Conservation (phyloP, 2,888 invertebrate genomes). For the Stenurella melanura region DNA sequence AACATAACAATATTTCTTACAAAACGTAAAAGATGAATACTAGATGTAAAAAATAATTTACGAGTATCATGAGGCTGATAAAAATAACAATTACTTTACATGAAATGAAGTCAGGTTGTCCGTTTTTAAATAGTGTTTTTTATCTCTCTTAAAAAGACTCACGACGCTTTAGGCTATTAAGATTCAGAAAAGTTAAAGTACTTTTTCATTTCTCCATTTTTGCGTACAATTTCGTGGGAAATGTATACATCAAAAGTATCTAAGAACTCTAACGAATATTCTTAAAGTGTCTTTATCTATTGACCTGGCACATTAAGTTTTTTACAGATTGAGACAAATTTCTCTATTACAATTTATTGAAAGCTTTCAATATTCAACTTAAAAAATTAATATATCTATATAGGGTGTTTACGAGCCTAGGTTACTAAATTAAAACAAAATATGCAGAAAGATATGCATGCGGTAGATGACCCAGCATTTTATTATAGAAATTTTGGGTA, state of each 20-base stretch:
- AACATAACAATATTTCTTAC: neutral
- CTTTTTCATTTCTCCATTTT: constrained; percentile 52
- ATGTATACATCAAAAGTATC: constrained; percentile 24
- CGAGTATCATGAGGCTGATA: constrained; percentile 33
- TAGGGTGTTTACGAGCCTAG: no score
- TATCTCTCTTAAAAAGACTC: constrained; percentile 44
- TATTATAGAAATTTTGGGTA: no score
- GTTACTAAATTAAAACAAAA: no score
- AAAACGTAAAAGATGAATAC: constrained; percentile 9
- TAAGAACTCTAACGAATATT: constrained; percentile 25
- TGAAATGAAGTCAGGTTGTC: constrained; percentile 39
- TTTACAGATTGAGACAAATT: neutral
- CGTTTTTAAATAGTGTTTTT: constrained; percentile 40
- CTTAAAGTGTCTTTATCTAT: constrained; percentile 7
- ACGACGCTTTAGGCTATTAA: constrained; percentile 53
- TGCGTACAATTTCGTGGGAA: constrained; percentile 34
- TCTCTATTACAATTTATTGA: no score
- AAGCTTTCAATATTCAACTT: no score
- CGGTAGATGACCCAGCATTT: no score
- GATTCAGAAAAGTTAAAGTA: constrained; percentile 55
- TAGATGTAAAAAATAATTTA: constrained; percentile 44
- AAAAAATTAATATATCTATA: no score
- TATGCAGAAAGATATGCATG: no score
- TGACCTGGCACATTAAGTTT: neutral
- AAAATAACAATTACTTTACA: constrained; percentile 45